Evolutionary conservation across 2,113 vertebrate genomes (phyloP), one percentile per base, ranked within the genome.

Genomic region (Scolopax mira): DNA sequence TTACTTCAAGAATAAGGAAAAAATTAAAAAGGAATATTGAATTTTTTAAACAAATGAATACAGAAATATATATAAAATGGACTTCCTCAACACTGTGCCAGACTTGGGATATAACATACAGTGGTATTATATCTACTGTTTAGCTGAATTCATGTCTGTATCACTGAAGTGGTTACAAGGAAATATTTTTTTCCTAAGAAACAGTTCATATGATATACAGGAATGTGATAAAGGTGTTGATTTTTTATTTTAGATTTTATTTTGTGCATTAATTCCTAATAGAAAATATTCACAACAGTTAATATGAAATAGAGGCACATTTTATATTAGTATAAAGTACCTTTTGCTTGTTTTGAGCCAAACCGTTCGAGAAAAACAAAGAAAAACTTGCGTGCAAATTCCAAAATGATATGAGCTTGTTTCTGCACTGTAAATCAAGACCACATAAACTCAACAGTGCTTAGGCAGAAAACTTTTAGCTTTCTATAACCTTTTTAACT

Each of bases 21-120:
- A 87, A 54, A 46, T 9, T 16, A 18, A 33, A 52, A 67, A 81
- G 0, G n/a, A 77, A 44, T 35, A 24, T 5, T 66, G 13, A n/a
- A 8, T 54, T 48, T 46, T 31, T 13, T 11, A 19, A 58, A 44
- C 3, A n/a, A 62, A 52, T 1, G 41, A 73, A 46, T 27, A 4
- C 3, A 3, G 5, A 55, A 21, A 4, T 31, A 17, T 11, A 6
- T 44, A 48, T 30, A 30, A 19, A 88, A 72, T 31, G 1, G 0
- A 60, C 81, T 84, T 85, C 15, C 81, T 73, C 7, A 89, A 22
- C 4, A 18, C 51, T 3, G 3, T 69, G 5, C 7, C 24, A 66
- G 18, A 31, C 10, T 24, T 77, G 5, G 7, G 12, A 17, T 70
- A 48, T 24, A 80, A 11, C 8, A 27, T 22, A 24, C 2, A 71